Evolutionary conservation across 1,140 invertebrate species (phyloP), one percentile per base, ranked within the genome.

Genomic region (Mya arenaria): DNA sequence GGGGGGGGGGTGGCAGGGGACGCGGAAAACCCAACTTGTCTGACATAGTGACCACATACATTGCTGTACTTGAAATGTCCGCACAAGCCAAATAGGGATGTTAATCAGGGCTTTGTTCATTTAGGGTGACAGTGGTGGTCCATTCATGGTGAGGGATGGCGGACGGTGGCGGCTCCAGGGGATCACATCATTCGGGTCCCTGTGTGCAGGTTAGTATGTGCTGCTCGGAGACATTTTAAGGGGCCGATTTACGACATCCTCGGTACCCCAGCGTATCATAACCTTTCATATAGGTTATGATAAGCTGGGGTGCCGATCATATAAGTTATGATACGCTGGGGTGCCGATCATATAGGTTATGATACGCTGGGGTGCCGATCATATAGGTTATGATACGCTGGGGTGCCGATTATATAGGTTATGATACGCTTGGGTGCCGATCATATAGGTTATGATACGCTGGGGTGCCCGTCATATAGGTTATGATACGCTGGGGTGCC

Each of bases 51-150:
- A n/a, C n/a, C n/a, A n/a, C n/a, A n/a, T n/a, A n/a, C n/a, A n/a
- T n/a, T n/a, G n/a, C n/a, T n/a, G n/a, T n/a, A n/a, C n/a, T n/a
- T n/a, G n/a, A n/a, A n/a, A n/a, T n/a, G n/a, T n/a, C n/a, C n/a
- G n/a, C n/a, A n/a, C n/a, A n/a, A n/a, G n/a, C n/a, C n/a, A n/a
- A n/a, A n/a, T n/a, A n/a, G n/a, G n/a, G n/a, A n/a, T n/a, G n/a
- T n/a, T n/a, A n/a, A n/a, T n/a, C n/a, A n/a, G n/a, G n/a, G n/a
- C n/a, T n/a, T n/a, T n/a, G n/a, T n/a, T n/a, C 32, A 4, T 48
- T 1, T 37, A 80, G 77, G 77, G 77, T 4, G 77, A 80, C 66
- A 80, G 77, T 34, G 77, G 77, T 30, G 77, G 77, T 28, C 77
- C 77, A 13, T 80, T 80, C 25, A 66, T 71, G 6, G 30, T 69